phyloP scores from a whole-genome alignment of 2,113 vertebrate species.

The Oryzias celebensis region DNA sequence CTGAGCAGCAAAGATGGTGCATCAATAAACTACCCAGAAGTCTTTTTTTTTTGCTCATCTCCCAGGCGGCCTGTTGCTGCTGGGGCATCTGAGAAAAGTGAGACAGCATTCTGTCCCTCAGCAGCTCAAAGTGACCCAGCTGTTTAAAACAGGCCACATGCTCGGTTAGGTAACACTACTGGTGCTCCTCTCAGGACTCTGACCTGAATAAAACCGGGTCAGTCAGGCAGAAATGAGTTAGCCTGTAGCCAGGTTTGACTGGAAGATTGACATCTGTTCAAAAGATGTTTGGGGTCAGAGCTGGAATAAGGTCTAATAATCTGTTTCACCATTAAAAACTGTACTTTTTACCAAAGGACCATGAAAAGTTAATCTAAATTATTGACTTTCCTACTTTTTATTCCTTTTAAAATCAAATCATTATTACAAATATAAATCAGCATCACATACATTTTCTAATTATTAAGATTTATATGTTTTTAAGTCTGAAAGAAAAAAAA shows the following conservation, averaged over 20 bases:
- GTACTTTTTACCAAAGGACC: no score
- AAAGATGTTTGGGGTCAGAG: neutral
- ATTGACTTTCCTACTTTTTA: no score
- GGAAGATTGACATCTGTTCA: slow-evolving; percentile 5
- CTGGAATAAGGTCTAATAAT: neutral
- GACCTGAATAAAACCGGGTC: slow-evolving; percentile 58
- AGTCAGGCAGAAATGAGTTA: slow-evolving; percentile 20
- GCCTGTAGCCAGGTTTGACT: slow-evolving; percentile 9
- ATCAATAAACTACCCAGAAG: slow-evolving; percentile 25
- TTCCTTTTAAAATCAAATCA: no score
- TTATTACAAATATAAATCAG: no score
- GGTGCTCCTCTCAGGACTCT: slow-evolving; percentile 48
- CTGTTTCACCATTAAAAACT: neutral
- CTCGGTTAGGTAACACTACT: slow-evolving; percentile 57
- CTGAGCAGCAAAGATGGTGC: neutral
- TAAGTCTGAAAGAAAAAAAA: no score
- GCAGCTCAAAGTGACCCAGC: slow-evolving; percentile 70
- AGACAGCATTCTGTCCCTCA: slow-evolving; percentile 50
- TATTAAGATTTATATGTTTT: no score
- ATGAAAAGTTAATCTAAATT: no score
- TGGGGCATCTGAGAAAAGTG: slow-evolving; percentile 38
- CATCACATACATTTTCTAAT: no score
- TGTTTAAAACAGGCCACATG: slow-evolving; percentile 63
- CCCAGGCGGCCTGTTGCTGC: slow-evolving; percentile 32
- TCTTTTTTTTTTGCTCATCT: slow-evolving; percentile 24